Evolutionary conservation across 2,888 invertebrate genomes (phyloP), one percentile per base, ranked within the genome.

Genomic region (Folsomia candida): DNA sequence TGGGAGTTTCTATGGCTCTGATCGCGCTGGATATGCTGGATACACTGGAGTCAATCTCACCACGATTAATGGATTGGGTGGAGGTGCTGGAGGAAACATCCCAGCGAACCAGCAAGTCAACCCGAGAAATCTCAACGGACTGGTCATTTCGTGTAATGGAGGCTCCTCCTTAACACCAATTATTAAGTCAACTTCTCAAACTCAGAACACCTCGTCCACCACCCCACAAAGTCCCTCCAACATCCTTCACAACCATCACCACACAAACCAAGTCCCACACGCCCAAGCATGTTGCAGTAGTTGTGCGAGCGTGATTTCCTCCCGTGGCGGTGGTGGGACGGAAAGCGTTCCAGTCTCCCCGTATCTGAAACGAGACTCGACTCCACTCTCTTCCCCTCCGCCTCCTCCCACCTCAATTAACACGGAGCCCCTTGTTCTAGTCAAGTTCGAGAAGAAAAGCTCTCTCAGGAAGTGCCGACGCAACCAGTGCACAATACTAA

Each of bases 361-460:
- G 0, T 76, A 64, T 47, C 71, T 71, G 26, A 70, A 69, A 25
- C 47, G 68, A 22, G 69, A 68, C 26, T 67, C 68, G 18, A 18
- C 47, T 27, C 51, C 51, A 20, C 24, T 60, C 24, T 25, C 60
- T 3, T 64, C 64, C 24, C 37, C 64, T 24, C 64, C 64, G 24
- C 24, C 51, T 18, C 11, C 60, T 2, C 47, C 57, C 37, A n/a
- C 29, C 2, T 51, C 9, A 25, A 62, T 62, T 25, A 58, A 28
- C 28, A 74, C 74, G 18, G 78, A 79, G 22, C 77, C 77, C 1
- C 75, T 79, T 28, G 75, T 79, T 11, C 37, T 79, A 9, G 77
- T 77, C 0, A 79, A 79, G 60, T 79, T 79, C 68, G 77, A 78
- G 27, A 73, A 76, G 68, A 65, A 70, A 22, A 70, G 67, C 22